Conservation (phyloP, 1,140 invertebrate species). For the Catajapyx aquilonaris region DNA sequence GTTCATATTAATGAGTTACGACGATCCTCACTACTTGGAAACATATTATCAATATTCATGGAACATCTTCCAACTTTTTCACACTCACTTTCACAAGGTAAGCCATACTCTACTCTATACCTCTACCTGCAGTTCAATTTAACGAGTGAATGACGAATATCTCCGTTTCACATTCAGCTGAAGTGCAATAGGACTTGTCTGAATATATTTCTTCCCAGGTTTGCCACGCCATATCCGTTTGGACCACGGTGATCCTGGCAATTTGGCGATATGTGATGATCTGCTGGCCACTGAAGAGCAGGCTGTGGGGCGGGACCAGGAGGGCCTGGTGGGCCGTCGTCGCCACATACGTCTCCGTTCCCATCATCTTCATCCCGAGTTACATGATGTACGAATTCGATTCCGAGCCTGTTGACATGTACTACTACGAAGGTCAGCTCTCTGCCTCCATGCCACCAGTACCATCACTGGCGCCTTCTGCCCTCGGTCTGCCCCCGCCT, state of each 20-base stretch:
- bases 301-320: constrained; percentile 51
- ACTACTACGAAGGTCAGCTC: too few species aligned
- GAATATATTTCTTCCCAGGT: too few species aligned
- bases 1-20: constrained; percentile 45
- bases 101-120: too few species aligned
- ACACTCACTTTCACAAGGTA: constrained; percentile 47
- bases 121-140: too few species aligned
- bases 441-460: too few species aligned
- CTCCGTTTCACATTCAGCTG: too few species aligned
- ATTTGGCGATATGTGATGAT: constrained; percentile 85
- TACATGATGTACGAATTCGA: constrained; percentile 53
- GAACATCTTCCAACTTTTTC: constrained; percentile 59
- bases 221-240: constrained; percentile 80
- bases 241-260: constrained; percentile 72
- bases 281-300: constrained; percentile 41
- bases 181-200: too few species aligned
- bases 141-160: too few species aligned
- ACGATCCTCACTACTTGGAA: constrained; percentile 15
- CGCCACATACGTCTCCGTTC: constrained; percentile 56
- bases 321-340: constrained; percentile 50
- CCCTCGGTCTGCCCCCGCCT: too few species aligned
- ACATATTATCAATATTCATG: constrained; percentile 47
- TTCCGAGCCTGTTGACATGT: too few species aligned
- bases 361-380: constrained; percentile 64
- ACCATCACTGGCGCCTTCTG: too few species aligned